Percentiles rank a stretch among this genome's conserved stretches.
phyloP scores from a whole-genome alignment of 2,797 vertebrate genomes.

The Halcyon chelicuti region DNA sequence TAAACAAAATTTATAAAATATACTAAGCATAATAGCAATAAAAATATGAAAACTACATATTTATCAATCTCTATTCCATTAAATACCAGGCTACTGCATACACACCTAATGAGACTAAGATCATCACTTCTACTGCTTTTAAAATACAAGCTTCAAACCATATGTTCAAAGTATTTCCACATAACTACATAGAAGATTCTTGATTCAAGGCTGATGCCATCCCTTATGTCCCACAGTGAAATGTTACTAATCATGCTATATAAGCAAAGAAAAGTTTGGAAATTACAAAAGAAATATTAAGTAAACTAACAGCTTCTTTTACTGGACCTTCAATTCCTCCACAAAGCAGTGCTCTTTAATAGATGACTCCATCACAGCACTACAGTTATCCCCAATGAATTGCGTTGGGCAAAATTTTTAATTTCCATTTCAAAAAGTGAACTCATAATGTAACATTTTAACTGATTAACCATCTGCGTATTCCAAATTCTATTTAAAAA shows the following conservation, averaged over 20 bases:
- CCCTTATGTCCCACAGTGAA: rapidly evolving
- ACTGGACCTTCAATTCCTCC: background rate
- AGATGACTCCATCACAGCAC: background rate
- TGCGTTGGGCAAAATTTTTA: background rate
- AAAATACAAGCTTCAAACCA: background rate
- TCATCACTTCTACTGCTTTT: background rate
- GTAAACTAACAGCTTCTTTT: background rate
- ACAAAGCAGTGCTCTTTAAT: background rate
- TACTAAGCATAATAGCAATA: background rate
- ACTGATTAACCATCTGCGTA: background rate
- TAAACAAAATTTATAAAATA: background rate
- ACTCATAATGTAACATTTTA: background rate
- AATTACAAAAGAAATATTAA: background rate
- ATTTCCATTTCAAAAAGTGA: background rate
- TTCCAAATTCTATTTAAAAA: background rate
- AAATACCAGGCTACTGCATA: background rate
- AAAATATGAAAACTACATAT: background rate
- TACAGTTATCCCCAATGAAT: background rate
- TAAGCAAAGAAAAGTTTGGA: background rate
- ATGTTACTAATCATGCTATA: background rate
- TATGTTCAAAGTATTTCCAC: background rate
- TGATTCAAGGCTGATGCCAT: background rate
- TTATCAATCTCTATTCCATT: background rate
- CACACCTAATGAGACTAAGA: background rate
- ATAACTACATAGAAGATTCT: rapidly evolving